A percentile compares a stretch with the other conserved stretches of the same genome.
phyloP scores from a whole-genome alignment of 2,888 invertebrate genomes.

The Yponomeuta cagnagella region DNA sequence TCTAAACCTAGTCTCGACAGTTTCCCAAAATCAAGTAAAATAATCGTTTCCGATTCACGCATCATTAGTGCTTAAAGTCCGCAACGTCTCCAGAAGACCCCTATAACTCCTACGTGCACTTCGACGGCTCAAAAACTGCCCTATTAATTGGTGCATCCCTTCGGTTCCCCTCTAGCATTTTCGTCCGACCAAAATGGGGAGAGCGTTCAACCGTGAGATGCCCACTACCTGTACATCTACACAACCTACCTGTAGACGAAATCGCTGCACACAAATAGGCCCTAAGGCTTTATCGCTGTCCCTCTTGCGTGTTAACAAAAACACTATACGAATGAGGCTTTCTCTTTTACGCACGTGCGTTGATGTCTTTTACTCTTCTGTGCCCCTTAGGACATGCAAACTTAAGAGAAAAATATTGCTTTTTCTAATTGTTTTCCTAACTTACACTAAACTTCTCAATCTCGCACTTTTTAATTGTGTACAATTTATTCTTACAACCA shows the following conservation, averaged over 20 bases:
- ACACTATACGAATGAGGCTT: conserved; percentile 32
- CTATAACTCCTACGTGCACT: not conserved
- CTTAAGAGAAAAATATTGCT: conserved; percentile 22
- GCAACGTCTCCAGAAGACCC: conserved; percentile 35
- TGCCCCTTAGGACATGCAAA: conserved; percentile 37
- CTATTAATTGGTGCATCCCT: conserved; percentile 54
- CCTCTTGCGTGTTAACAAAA: conserved; percentile 36
- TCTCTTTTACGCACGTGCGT: conserved; percentile 51
- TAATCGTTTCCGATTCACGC: conserved; percentile 27
- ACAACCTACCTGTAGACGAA: conserved; percentile 49
- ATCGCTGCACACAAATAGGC: conserved; percentile 58
- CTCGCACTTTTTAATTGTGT: too few relatives aligned
- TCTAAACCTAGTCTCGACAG: not conserved
- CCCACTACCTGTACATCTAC: conserved; percentile 45
- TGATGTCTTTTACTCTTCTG: conserved; percentile 66
- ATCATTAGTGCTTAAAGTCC: conserved; percentile 58
- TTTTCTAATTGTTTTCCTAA: conserved; percentile 9
- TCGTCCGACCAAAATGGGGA: conserved; percentile 43
- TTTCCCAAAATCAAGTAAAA: not conserved
- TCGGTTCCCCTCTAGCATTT: conserved; percentile 27
- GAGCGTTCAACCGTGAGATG: conserved; percentile 63
- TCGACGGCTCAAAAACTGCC: conserved; percentile 41
- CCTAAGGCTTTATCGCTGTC: conserved; percentile 37
- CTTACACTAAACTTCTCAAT: not conserved
- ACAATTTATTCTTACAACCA: too few relatives aligned